Evolutionary conservation across 2,888 invertebrate species (phyloP).

Genomic region (Luperina testacea): DNA sequence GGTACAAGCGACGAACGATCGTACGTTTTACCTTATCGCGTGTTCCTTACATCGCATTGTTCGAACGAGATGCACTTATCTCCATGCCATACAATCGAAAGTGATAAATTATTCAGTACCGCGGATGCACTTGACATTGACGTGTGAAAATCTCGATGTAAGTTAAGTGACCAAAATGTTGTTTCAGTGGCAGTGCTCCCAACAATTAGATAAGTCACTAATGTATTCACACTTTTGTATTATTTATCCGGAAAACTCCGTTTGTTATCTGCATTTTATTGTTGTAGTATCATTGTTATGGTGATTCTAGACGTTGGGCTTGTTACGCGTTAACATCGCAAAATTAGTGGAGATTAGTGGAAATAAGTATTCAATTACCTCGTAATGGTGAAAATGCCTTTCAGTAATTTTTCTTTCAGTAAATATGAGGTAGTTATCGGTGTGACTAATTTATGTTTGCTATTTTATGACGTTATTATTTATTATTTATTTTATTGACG

Average conservation of each 20-base stretch:
- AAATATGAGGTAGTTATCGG: conserved; percentile 64
- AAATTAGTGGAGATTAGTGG: conserved; percentile 82
- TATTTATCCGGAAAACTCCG: conserved; percentile 80
- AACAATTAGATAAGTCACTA: conserved; percentile 74
- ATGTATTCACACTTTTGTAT: conserved; percentile 81
- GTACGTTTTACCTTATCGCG: conserved; percentile 83
- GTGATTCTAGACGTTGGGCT: conserved; percentile 78
- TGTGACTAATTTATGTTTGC: conserved; percentile 69
- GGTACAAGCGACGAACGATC: conserved; percentile 76
- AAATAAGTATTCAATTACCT: conserved; percentile 81
- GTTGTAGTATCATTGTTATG: conserved; percentile 86
- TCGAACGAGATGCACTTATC: conserved; percentile 79
- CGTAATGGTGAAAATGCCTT: conserved; percentile 73
- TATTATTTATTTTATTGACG: neutral
- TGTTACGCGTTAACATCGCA: conserved; percentile 76
- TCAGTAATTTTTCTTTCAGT: conserved; percentile 67
- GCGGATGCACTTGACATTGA: conserved; percentile 83
- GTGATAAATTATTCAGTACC: conserved; percentile 73
- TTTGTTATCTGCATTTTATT: conserved; percentile 82
- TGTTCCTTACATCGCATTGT: conserved; percentile 74
- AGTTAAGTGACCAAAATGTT: conserved; percentile 68
- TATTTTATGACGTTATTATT: conserved; percentile 54
- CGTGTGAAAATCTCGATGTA: conserved; percentile 68
- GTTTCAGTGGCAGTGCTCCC: conserved; percentile 79
- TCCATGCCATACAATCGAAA: conserved; percentile 71